A percentile compares a stretch with the other conserved stretches of the same genome.
These are phyloP conservation scores for Callyntrura sp. DNA, from an alignment of 2,888 invertebrate genomes.

Conservation along the genomic window DNA sequence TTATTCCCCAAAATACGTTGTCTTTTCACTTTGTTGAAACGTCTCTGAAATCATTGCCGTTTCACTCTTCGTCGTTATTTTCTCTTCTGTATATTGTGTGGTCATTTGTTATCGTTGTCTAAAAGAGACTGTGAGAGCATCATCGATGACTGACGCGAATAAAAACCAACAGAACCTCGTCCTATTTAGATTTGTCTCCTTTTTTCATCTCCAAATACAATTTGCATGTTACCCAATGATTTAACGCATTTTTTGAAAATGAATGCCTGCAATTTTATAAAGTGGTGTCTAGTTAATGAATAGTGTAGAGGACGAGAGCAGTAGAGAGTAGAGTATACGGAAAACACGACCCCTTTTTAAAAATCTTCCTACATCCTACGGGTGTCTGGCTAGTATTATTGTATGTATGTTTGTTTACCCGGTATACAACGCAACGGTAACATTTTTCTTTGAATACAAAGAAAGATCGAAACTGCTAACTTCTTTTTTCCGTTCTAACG, in stretches of 20 bases:
- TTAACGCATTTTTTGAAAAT: background rate
- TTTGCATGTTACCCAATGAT: conserved; percentile 20
- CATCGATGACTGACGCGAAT: background rate
- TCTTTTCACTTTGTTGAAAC: conserved; percentile 2
- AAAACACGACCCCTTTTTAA: too few species aligned
- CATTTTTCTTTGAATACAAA: too few species aligned
- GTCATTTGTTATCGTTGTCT: background rate
- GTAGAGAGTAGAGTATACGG: too few species aligned
- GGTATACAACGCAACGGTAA: too few species aligned
- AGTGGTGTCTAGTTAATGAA: background rate
- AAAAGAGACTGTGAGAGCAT: background rate
- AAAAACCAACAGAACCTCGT: background rate
- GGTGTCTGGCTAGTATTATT: too few species aligned
- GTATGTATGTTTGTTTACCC: too few species aligned
- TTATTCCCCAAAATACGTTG: conserved; percentile 13
- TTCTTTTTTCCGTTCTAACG: too few species aligned
- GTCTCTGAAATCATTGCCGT: background rate
- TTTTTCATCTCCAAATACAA: background rate
- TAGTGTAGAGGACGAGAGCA: background rate
- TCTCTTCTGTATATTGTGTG: background rate
- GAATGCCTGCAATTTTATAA: too few species aligned
- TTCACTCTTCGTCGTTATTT: background rate
- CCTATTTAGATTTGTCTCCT: too few species aligned
- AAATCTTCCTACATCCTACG: too few species aligned
- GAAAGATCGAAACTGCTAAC: conserved; percentile 30